These are phyloP conservation scores for Tetrapedia diversipes DNA, from an alignment of 2,888 invertebrate genomes.

Conservation along the genomic window DNA sequence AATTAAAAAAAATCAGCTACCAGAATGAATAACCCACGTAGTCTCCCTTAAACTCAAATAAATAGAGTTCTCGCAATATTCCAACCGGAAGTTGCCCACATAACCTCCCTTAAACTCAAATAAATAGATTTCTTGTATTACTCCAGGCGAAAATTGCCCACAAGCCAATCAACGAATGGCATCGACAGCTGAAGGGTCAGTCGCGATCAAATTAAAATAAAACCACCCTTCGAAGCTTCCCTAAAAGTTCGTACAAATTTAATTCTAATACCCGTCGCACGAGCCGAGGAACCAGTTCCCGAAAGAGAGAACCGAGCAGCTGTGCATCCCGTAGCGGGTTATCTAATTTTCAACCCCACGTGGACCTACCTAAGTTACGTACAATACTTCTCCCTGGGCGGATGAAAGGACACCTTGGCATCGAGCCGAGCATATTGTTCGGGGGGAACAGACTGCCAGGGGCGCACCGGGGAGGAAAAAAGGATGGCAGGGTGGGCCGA, in stretches of 20 bases:
- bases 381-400: slow-evolving; percentile 54
- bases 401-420: slow-evolving; percentile 54
- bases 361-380: slow-evolving; percentile 45
- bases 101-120: too few relatives aligned
- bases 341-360: slow-evolving; percentile 64
- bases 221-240: background rate
- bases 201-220: background rate
- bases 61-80: too few relatives aligned
- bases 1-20: too few relatives aligned
- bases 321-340: slow-evolving; percentile 53
- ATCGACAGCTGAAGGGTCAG: background rate
- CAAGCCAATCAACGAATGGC: background rate
- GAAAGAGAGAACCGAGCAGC: slow-evolving; percentile 56
- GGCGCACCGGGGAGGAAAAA: background rate
- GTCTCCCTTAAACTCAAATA: too few relatives aligned
- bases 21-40: too few relatives aligned
- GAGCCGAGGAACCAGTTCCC: slow-evolving; percentile 44
- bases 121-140: too few relatives aligned
- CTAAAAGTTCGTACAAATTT: slow-evolving; percentile 38
- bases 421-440: slow-evolving; percentile 45
- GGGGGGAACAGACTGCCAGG: slow-evolving; percentile 21
- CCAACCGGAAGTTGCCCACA: too few relatives aligned
- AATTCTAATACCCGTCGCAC: slow-evolving; percentile 38
- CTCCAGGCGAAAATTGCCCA: too few relatives aligned
- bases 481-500: slow-evolving; percentile 25